Base-by-base conservation (phyloP, 2,888 invertebrate species). In the Coenonympha arcania region DNA sequence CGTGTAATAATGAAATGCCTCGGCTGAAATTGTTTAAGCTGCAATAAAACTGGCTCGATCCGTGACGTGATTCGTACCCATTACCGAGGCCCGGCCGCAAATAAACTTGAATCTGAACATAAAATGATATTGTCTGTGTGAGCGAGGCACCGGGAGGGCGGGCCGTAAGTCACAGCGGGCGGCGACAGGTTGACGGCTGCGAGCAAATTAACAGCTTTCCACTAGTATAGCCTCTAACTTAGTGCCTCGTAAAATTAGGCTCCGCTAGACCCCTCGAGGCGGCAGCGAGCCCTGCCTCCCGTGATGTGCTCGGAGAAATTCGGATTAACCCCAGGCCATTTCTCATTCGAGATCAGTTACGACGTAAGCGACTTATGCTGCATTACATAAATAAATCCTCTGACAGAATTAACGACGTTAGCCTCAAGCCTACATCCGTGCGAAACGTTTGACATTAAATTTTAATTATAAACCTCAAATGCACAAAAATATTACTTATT, bases 231-330 rank as follows among this genome's bases (percentile, higher is more conserved):
- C 73, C 74, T 76, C 77, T 78, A 78, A 84, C 78, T 84, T 83
- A 84, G 79, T 79, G 74, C 80, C 82, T 85, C 85, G 76, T 84
- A 82, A 85, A 84, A 85, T 84, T 82, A 83, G 81, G 72, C 78
- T 70, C 77, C 73, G 75, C 77, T 78, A 79, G 72, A 73, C 72
- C 81, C 74, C 77, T 78, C 70, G 61, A 66, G 75, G 70, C 74
- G 64, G 64, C 61, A 61, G 66, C 66, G 51, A 58, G 64, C 63
- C 60, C 15, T 24, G 39, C 22, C 39, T 24, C 16, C 39, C 58
- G 60, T 58, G 61, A 59, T 56, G 63, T 69, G 75, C 71, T 71
- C 59, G 61, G 63, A 68, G 69, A 71, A 68, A 59, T 60, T 56
- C 60, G 68, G 69, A 73, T 73, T 74, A 73, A 66, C 61, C 64